phyloP scores from a whole-genome alignment of 2,113 vertebrate species.

The Osmerus eperlanus region DNA sequence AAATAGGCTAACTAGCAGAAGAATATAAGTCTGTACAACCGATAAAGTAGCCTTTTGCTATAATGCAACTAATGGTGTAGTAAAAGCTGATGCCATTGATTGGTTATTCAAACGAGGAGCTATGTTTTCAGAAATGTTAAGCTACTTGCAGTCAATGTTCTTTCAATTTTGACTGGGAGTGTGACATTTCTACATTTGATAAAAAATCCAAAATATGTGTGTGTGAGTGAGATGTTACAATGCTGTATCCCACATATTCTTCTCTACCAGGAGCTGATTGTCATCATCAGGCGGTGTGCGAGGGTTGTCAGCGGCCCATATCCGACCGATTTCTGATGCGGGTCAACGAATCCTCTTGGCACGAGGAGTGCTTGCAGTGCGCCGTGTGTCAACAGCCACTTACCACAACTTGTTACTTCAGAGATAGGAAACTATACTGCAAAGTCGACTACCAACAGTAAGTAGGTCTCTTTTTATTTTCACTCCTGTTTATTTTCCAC shows the following conservation, averaged over 20 bases:
- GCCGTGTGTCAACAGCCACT: slow-evolving; percentile 87
- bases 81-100: too few relatives aligned
- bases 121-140: too few relatives aligned
- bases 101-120: too few relatives aligned
- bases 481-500: neutral
- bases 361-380: slow-evolving; percentile 90
- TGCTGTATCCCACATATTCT: neutral
- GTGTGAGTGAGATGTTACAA: neutral
- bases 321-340: slow-evolving; percentile 90
- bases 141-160: too few relatives aligned
- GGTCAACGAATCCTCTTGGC: slow-evolving; percentile 89
- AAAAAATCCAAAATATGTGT: neutral
- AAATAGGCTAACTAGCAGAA: too few relatives aligned
- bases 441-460: slow-evolving; percentile 93
- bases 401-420: slow-evolving; percentile 87
- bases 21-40: too few relatives aligned
- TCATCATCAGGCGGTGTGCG: slow-evolving; percentile 82
- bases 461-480: slow-evolving; percentile 46
- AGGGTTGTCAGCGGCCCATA: slow-evolving; percentile 87
- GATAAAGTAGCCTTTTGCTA: too few relatives aligned
- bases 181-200: neutral
- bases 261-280: slow-evolving; percentile 76
- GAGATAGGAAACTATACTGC: slow-evolving; percentile 88
- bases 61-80: too few relatives aligned
- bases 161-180: neutral